These are phyloP conservation scores for Tachina grossa DNA, from an alignment of 2,888 invertebrate genomes.

Conservation along the genomic window DNA sequence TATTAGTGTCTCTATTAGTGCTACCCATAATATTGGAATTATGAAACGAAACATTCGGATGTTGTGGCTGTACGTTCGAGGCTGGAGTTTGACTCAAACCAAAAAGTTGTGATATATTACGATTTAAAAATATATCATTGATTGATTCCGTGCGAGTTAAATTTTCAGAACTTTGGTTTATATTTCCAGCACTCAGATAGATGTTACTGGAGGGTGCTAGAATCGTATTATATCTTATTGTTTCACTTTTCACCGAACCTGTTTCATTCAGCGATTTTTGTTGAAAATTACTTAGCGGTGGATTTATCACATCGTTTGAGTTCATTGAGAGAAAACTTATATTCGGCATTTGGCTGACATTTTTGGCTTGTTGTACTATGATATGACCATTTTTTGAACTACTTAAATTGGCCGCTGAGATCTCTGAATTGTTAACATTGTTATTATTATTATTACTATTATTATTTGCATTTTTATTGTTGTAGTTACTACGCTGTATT, in stretches of 20 bases:
- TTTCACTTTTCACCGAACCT: constrained; percentile 73
- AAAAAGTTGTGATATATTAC: constrained; percentile 80
- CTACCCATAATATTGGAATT: constrained; percentile 74
- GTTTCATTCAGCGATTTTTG: constrained; percentile 68
- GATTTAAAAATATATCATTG: constrained; percentile 81
- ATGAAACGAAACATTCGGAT: constrained; percentile 75
- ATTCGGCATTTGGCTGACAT: constrained; percentile 74
- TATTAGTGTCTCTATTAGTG: constrained; percentile 61
- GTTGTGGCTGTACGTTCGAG: constrained; percentile 59
- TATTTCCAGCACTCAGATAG: constrained; percentile 72
- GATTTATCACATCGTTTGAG: constrained; percentile 65
- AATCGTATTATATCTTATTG: constrained; percentile 74
- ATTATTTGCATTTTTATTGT: constrained; percentile 73
- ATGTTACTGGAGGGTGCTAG: constrained; percentile 74
- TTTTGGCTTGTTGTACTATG: constrained; percentile 65
- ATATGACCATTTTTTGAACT: constrained; percentile 67
- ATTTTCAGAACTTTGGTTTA: constrained; percentile 72
- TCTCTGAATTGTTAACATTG: constrained; percentile 56
- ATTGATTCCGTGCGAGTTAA: constrained; percentile 77
- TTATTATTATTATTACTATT: constrained; percentile 71
- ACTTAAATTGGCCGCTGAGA: constrained; percentile 67
- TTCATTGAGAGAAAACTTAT: constrained; percentile 78
- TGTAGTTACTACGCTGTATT: constrained; percentile 75
- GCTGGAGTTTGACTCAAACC: constrained; percentile 73
- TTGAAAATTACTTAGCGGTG: constrained; percentile 41